Base-by-base conservation (phyloP, 1,140 invertebrate genomes). In the Trichonephila clavipes region DNA sequence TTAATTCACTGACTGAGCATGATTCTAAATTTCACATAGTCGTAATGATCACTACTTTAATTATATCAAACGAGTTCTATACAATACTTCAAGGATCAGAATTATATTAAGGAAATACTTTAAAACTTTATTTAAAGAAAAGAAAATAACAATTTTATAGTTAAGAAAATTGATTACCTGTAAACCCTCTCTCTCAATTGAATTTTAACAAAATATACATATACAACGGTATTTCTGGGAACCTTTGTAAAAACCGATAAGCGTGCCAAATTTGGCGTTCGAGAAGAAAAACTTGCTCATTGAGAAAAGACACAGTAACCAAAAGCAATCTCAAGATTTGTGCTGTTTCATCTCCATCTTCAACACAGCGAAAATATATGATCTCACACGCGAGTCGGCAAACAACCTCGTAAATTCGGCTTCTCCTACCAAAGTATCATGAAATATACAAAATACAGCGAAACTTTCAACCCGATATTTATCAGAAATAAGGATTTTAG, bases 271-370 rank as follows among this genome's bases (percentile, higher is more conserved):
- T 19, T 77, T 77, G 72, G 72, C 72, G 72, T 18, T 3, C 24
- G 51, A 12, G 7, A 77, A 0, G 28, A 77, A 34, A 69, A 40
- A 34, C 14, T 19, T 16, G 16, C 28, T 34, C 72, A 6, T 77
- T 18, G 24, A 6, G 72, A 34, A n/a, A n/a, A 77, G 28, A 77
- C 28, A 16, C 28, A 16, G 72, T 14, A 77, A 77, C 72, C 72
- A 24, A 19, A 34, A 77, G 2, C 72, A 77, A 77, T 77, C 72
- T 77, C 72, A 6, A 28, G 28, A 77, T 77, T 77, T 77, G 34
- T 34, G 72, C 72, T 77, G 72, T 34, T 28, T 77, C 72, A 18
- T 77, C 72, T 40, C 72, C 24, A 77, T 77, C 72, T 40, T 77
- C 72, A 18, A 77, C 28, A 77, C 72, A 77, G 72, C 34, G 51